phyloP scores from a whole-genome alignment of 2,888 invertebrate genomes.

The Lepidocyrtinus sp. region DNA sequence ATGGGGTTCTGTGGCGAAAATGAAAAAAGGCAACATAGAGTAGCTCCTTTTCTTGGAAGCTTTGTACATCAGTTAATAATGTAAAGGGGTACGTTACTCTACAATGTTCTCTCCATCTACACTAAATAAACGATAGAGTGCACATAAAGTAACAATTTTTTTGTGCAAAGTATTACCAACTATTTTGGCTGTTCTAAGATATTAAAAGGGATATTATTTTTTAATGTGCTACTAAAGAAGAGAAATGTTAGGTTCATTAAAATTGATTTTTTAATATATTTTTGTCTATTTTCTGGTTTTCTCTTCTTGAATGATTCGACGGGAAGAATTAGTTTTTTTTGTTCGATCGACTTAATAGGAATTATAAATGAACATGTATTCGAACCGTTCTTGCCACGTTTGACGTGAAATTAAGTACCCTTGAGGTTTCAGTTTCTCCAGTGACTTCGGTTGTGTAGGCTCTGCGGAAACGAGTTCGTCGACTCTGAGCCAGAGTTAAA shows the following conservation, averaged over 20 bases:
- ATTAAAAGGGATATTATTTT: not conserved
- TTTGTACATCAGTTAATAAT: not conserved
- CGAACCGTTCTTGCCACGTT: slow-evolving; percentile 70
- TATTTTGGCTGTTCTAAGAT: not conserved
- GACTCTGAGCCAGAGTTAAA: slow-evolving; percentile 87
- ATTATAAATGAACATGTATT: slow-evolving; percentile 54
- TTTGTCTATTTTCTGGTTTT: no score
- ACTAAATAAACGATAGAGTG: not conserved
- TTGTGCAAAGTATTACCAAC: not conserved
- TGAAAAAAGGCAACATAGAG: not conserved
- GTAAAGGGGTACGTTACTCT: no score
- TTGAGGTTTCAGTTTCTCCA: slow-evolving; percentile 68
- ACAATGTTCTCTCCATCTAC: not conserved
- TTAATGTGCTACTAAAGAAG: not conserved
- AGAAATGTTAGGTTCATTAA: not conserved
- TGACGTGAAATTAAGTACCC: slow-evolving; percentile 70
- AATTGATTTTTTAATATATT: slow-evolving; percentile 1
- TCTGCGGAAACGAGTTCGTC: slow-evolving; percentile 87
- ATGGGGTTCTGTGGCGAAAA: no score
- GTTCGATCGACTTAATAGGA: not conserved
- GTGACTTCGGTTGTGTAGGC: slow-evolving; percentile 79
- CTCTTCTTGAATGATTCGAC: not conserved
- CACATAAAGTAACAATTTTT: not conserved
- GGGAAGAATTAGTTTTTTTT: not conserved
- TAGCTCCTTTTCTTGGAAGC: not conserved